Evolutionary conservation across 2,888 invertebrate genomes (phyloP).

Genomic region (Drosophila diplacantha): DNA sequence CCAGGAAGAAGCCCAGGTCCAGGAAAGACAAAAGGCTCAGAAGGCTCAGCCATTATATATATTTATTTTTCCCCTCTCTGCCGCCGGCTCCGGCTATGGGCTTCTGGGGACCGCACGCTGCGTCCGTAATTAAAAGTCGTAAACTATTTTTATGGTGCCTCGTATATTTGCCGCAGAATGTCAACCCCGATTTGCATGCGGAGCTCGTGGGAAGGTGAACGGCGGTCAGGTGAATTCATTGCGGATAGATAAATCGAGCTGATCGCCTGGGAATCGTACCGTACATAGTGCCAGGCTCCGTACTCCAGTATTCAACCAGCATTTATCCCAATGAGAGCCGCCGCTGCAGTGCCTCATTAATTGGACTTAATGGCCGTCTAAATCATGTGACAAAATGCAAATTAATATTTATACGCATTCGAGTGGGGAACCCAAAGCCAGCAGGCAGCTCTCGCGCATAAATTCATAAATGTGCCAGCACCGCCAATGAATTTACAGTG

Average conservation of each 20-base stretch:
- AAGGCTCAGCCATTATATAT: slow-evolving; percentile 45
- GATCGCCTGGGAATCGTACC: slow-evolving; percentile 23
- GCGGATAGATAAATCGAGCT: slow-evolving; percentile 28
- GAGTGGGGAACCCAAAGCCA: slow-evolving; percentile 20
- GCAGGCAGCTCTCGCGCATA: slow-evolving; percentile 34
- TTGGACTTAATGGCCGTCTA: slow-evolving; percentile 56
- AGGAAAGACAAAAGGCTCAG: slow-evolving; percentile 35
- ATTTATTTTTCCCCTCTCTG: slow-evolving; percentile 1
- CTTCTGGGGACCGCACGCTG: slow-evolving; percentile 56
- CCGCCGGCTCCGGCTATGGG: slow-evolving; percentile 8
- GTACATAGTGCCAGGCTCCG: not conserved
- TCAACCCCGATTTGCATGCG: slow-evolving; percentile 68
- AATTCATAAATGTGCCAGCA: slow-evolving; percentile 52
- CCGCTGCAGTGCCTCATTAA: slow-evolving; percentile 48
- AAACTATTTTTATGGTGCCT: slow-evolving; percentile 65
- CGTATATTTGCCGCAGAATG: slow-evolving; percentile 68
- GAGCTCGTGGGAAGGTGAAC: slow-evolving; percentile 44
- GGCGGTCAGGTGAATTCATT: slow-evolving; percentile 46
- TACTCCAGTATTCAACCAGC: not conserved
- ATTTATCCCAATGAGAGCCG: slow-evolving; percentile 38
- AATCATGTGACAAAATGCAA: slow-evolving; percentile 66
- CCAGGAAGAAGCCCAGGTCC: slow-evolving; percentile 21
- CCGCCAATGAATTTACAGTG: slow-evolving; percentile 41
- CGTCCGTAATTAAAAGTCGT: slow-evolving; percentile 67
- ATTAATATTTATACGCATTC: slow-evolving; percentile 60